These are phyloP conservation scores for Eidolon dupreanum DNA, from an alignment of 2,797 vertebrate species.

Conservation along the genomic window DNA sequence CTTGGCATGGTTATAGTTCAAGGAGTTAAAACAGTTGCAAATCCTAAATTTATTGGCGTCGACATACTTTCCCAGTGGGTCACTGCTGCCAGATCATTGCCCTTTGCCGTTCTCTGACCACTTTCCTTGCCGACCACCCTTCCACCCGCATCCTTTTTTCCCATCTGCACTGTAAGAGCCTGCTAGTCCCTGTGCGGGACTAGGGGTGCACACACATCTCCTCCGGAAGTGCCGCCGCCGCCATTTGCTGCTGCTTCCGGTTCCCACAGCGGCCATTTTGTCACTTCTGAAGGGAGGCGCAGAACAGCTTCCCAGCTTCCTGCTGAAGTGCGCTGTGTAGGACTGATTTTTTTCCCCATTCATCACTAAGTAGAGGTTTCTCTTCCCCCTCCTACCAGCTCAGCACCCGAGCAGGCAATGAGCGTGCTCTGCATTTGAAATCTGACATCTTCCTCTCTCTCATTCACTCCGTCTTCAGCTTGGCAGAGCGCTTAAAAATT, in stretches of 20 bases:
- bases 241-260: neutral
- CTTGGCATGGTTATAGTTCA: neutral
- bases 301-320: neutral
- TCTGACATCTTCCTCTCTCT: conserved; percentile 50
- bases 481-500: conserved; percentile 56
- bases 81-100: neutral
- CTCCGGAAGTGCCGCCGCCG: neutral
- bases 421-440: conserved; percentile 67
- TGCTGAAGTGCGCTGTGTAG: neutral
- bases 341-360: conserved; percentile 42
- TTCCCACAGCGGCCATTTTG: conserved; percentile 10
- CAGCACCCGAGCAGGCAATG: conserved; percentile 16
- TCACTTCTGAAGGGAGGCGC: neutral
- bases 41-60: neutral
- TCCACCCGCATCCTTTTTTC: neutral
- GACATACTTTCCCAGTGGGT: neutral
- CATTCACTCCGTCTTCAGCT: neutral
- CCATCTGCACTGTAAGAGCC: neutral
- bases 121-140: neutral
- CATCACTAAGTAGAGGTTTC: conserved; percentile 63
- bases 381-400: conserved; percentile 46
- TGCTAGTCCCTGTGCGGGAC: neutral
- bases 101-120: neutral
- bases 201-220: neutral
- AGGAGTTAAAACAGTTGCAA: neutral